Percentiles rank a stretch among this genome's conserved stretches.
Conservation (phyloP, 2,888 invertebrate species). For the Chrysolina oricalcia region DNA sequence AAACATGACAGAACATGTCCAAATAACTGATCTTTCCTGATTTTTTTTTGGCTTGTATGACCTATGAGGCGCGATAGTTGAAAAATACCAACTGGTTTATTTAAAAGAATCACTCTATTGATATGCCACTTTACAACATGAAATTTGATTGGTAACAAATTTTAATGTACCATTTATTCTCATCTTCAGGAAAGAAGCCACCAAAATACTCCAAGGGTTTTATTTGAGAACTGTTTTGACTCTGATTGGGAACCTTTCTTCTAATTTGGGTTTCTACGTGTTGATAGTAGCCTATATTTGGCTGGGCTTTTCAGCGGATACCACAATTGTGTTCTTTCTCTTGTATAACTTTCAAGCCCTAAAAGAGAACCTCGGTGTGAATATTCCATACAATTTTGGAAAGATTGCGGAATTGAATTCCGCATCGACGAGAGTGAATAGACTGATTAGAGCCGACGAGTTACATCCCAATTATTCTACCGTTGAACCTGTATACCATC, state of each 20-base stretch:
- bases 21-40: too few species aligned
- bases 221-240: conserved; percentile 61
- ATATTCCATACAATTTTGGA: conserved; percentile 88
- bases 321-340: conserved; percentile 89
- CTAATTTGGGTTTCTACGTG: conserved; percentile 64
- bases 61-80: too few species aligned
- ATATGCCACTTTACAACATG: too few species aligned
- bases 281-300: conserved; percentile 77
- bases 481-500: conserved; percentile 48
- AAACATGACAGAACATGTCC: too few species aligned
- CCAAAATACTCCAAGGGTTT: conserved; percentile 69
- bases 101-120: too few species aligned
- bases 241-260: conserved; percentile 60
- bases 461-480: conserved; percentile 78
- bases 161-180: too few species aligned
- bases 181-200: conserved; percentile 78
- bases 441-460: conserved; percentile 76
- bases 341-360: conserved; percentile 93
- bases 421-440: conserved; percentile 81
- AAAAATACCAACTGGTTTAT: too few species aligned
- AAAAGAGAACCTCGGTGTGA: conserved; percentile 89
- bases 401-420: conserved; percentile 86
- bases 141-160: too few species aligned
- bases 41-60: too few species aligned
- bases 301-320: conserved; percentile 81